Evolutionary conservation across 2,113 vertebrate species (phyloP), one percentile per base, ranked within the genome.

Genomic region (Gambusia affinis): DNA sequence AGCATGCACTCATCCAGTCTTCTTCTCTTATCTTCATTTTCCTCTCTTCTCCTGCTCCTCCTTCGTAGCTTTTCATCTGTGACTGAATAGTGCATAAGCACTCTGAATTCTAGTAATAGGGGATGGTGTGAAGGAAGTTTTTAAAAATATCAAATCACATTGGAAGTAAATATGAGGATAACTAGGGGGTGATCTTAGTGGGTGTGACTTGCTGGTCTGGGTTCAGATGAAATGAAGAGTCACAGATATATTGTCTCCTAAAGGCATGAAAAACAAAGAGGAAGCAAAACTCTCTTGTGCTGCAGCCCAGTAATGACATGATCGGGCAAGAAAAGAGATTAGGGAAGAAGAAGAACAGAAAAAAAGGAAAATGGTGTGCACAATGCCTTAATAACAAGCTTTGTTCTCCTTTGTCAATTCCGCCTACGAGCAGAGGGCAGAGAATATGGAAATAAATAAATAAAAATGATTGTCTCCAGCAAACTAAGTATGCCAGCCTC

Each of bases 401-500:
- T 86, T 91, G 82, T 84, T 90, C 84, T 89, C 74, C 78, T 89
- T 89, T 81, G 83, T 86, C 81, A 81, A 86, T 66, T 86, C 66
- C 62, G 82, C 79, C 79, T 80, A 82, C 76, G 73, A 78, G 73
- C 66, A 31, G 60, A 82, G 68, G 62, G 83, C 71, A 64, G 65
- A 57, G 69, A 76, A 70, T 51, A 67, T 4, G 8, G 62, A 70
- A 63, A 80, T 72, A 72, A 72, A 72, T 74, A 84, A 79, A 80
- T 75, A 84, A 70, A 69, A 78, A 78, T 73, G 1, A 80, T 54
- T 77, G 80, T 72, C 72, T 87, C 61, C 80, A 66, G 81, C 33
- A 82, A 84, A 83, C 60, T 70, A 80, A 85, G 83, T 66, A 78
- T 73, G 73, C 60, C 61, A 79, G 80, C 77, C 82, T 79, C 60